These are phyloP conservation scores for Cyprichromis sp. DNA, from an alignment of 2,113 vertebrate genomes.

Conservation along the genomic window DNA sequence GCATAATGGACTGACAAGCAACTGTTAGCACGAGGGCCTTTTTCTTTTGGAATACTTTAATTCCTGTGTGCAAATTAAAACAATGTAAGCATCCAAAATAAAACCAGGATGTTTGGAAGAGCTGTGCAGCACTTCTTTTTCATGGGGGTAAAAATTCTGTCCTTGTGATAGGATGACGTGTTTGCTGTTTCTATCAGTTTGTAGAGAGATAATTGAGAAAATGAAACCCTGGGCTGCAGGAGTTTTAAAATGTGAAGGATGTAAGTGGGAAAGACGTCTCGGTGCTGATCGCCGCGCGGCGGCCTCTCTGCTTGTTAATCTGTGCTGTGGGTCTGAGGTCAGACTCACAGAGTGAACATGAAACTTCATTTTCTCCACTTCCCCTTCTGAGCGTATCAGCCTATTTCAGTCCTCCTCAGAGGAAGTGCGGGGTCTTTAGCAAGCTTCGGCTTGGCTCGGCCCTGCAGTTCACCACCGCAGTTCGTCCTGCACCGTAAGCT, in stretches of 20 bases:
- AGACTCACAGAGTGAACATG: neutral
- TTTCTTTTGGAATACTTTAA: neutral
- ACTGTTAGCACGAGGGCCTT: neutral
- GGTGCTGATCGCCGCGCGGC: neutral
- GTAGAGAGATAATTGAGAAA: neutral
- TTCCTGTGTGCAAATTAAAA: neutral
- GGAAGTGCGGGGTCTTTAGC: neutral
- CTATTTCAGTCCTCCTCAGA: neutral
- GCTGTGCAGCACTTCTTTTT: neutral
- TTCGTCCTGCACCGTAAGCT: too few relatives aligned
- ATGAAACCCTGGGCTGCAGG: neutral
- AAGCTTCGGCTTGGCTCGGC: neutral
- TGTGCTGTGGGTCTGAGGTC: neutral
- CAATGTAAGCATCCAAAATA: neutral
- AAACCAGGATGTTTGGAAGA: neutral
- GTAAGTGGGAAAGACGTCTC: neutral
- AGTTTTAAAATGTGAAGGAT: neutral
- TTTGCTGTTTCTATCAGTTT: neutral
- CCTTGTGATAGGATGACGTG: neutral
- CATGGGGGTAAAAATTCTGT: neutral
- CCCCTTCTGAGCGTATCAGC: neutral
- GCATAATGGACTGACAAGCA: neutral
- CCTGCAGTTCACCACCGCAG: neutral
- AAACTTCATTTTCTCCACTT: slow-evolving; percentile 4
- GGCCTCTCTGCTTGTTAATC: neutral